Evolutionary conservation across 2,888 invertebrate species (phyloP), one percentile per base, ranked within the genome.

Genomic region (Spicauda simplicius): DNA sequence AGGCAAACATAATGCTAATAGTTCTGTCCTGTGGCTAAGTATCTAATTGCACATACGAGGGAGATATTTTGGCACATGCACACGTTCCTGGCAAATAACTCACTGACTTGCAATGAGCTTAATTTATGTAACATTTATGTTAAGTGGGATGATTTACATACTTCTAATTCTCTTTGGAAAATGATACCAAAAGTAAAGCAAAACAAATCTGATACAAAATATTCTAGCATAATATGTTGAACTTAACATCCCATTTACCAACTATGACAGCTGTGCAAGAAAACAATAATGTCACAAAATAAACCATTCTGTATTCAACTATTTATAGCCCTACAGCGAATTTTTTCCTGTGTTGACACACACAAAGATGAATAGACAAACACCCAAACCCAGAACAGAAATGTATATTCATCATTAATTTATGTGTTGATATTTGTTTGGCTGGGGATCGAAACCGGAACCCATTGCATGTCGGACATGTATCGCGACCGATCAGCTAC

Each of bases 31-130:
- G 53, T 25, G 64, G 41, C 52, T 64, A 53, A 64, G 19, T 37
- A 54, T 59, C 54, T 65, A 65, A 65, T 59, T 59, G 58, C 54
- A 86, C 53, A 54, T 33, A 53, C 65, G 45, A 65, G 62, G 55
- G 54, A 68, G 68, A 68, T 58, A 65, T 64, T 68, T 64, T 54
- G 63, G 64, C 45, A 56, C 59, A 64, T 67, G 63, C 59, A 56
- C 63, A 37, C 30, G 33, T 58, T 66, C 55, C 69, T 12, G 60
- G 52, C 62, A 48, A 69, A 64, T 63, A 65, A 65, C 59, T 57
- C 60, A 19, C 55, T 37, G 45, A 56, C 60, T 54, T 59, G 58
- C 60, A 66, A 61, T 68, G 63, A 68, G 64, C 58, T 53, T 69
- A 66, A 70, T 71, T 71, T 70, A 70, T 64, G 68, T 61, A 61